phyloP scores from a whole-genome alignment of 2,888 invertebrate species.

The Scaptomyza tumidula region DNA sequence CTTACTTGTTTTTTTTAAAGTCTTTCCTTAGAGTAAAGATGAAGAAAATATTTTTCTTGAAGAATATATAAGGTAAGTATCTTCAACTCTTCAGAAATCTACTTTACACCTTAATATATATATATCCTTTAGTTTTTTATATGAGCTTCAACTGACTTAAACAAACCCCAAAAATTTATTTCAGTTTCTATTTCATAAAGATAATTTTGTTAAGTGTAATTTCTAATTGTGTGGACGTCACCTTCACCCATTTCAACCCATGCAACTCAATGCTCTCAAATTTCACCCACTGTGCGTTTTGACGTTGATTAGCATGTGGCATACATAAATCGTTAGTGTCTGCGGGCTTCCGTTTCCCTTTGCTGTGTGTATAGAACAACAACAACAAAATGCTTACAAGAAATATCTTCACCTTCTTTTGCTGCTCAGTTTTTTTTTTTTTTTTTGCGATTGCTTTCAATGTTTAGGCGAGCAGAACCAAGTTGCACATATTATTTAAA shows the following conservation, averaged over 20 bases:
- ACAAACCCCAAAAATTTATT: too few species aligned
- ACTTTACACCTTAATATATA: too few species aligned
- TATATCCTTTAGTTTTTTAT: too few species aligned
- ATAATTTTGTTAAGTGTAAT: not conserved
- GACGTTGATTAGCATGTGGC: conserved; percentile 77
- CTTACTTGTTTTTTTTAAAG: too few species aligned
- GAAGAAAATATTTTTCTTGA: too few species aligned
- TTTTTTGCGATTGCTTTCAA: conserved; percentile 39
- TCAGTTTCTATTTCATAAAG: too few species aligned
- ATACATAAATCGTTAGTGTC: conserved; percentile 69
- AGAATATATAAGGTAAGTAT: too few species aligned
- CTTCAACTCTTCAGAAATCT: too few species aligned
- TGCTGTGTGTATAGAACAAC: conserved; percentile 20
- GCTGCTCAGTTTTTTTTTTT: not conserved
- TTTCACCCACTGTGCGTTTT: conserved; percentile 59
- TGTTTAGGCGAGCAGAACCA: conserved; percentile 72
- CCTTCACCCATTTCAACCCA: conserved; percentile 67
- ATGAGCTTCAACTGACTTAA: too few species aligned
- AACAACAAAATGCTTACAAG: not conserved
- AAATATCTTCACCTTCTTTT: conserved; percentile 2
- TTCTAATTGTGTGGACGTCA: conserved; percentile 51
- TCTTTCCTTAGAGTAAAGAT: too few species aligned
- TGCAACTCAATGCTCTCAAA: conserved; percentile 40
- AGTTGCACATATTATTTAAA: conserved; percentile 58
- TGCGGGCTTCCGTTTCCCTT: conserved; percentile 75